Evolutionary conservation across 2,888 invertebrate species (phyloP).

Genomic region (Chrysopilus asiliformis): DNA sequence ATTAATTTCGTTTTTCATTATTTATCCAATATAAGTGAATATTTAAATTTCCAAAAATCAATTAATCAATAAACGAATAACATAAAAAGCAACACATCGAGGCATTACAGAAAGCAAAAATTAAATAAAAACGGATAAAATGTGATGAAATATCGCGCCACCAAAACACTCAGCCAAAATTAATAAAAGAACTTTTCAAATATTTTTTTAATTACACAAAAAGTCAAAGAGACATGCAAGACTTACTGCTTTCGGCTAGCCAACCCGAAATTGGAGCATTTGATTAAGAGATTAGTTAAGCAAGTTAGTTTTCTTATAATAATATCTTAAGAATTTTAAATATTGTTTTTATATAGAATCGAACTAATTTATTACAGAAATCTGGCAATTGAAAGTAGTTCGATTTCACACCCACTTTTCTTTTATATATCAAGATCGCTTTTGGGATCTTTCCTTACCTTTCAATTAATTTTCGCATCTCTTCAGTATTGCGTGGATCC

Average conservation of each 20-base stretch:
- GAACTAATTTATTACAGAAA: conserved; percentile 3
- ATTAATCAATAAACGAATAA: no score
- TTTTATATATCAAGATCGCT: conserved; percentile 7
- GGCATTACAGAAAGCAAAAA: no score
- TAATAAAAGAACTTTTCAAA: neutral
- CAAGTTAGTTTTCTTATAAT: no score
- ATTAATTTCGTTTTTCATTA: no score
- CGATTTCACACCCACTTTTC: conserved; percentile 2
- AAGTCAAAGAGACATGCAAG: conserved; percentile 14
- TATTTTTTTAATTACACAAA: no score
- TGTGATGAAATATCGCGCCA: conserved; percentile 1
- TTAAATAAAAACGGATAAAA: no score
- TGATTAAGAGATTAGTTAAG: conserved; percentile 6
- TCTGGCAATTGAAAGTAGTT: conserved; percentile 8
- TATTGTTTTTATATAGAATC: neutral
- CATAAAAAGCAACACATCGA: no score
- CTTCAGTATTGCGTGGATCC: conserved; percentile 90
- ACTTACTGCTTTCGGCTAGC: conserved; percentile 22
- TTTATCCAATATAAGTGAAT: no score
- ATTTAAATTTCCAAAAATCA: no score
- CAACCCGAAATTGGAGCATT: conserved; percentile 15
- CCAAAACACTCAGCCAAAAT: neutral
- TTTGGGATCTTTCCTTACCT: conserved; percentile 87
- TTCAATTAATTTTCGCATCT: conserved; percentile 95
- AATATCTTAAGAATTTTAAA: no score